Percentiles rank a stretch among this genome's conserved stretches.
Evolutionary conservation across 2,888 invertebrate species (phyloP).

Genomic region (Calliopum simillimum): DNA sequence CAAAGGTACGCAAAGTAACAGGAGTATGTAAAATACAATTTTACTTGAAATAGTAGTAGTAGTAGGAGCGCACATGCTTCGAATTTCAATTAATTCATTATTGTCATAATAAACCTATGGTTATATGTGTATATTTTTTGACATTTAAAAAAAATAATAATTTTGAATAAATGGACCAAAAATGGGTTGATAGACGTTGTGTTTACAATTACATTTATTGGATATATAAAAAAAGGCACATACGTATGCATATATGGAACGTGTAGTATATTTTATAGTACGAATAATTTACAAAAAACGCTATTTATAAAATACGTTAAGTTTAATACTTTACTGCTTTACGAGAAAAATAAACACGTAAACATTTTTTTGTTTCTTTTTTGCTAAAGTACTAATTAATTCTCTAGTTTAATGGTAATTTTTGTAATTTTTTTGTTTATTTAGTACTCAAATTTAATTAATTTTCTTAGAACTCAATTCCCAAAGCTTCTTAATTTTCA

Average conservation of each 20-base stretch:
- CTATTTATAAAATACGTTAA: slow-evolving; percentile 9
- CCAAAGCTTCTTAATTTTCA: background rate
- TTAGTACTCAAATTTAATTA: background rate
- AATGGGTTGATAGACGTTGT: background rate
- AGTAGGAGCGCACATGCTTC: slow-evolving; percentile 24
- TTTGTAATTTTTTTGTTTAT: background rate
- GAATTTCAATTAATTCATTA: slow-evolving; percentile 5
- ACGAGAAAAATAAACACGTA: slow-evolving; percentile 24
- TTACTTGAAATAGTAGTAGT: slow-evolving; percentile 25
- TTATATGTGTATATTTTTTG: background rate
- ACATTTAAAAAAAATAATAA: too few relatives aligned
- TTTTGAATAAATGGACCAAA: slow-evolving; percentile 4
- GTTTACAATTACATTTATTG: slow-evolving; percentile 1
- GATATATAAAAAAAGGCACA: background rate
- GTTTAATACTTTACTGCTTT: slow-evolving; percentile 23
- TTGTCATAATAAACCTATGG: slow-evolving; percentile 1
- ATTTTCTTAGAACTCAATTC: background rate
- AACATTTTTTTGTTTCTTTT: slow-evolving; percentile 14
- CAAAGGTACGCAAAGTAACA: slow-evolving; percentile 28
- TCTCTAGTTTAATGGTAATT: background rate
- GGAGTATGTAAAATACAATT: slow-evolving; percentile 16
- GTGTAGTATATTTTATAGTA: background rate
- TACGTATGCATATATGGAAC: slow-evolving; percentile 15
- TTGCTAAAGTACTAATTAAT: slow-evolving; percentile 18
- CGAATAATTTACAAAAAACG: slow-evolving; percentile 21